phyloP scores from a whole-genome alignment of 2,888 invertebrate species.

The Melanophora roralis region DNA sequence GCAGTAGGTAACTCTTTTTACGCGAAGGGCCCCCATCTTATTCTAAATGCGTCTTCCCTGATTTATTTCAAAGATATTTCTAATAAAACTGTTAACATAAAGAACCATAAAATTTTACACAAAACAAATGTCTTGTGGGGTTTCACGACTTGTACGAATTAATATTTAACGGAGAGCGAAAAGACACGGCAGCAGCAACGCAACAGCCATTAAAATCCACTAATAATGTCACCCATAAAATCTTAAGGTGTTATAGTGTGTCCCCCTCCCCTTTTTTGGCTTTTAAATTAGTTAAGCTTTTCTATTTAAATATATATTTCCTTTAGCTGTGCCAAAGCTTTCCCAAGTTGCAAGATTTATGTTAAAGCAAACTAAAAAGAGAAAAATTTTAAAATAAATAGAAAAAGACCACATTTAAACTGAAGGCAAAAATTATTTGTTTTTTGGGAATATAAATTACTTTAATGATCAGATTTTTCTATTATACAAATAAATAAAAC shows the following conservation, averaged over 20 bases:
- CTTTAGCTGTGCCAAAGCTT: too few relatives aligned
- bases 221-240: constrained; percentile 49
- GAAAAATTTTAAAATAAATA: constrained; percentile 35
- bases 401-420: constrained; percentile 20
- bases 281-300: background rate
- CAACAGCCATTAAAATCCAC: constrained; percentile 18
- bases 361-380: constrained; percentile 35
- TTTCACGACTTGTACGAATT: constrained; percentile 44
- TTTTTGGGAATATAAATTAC: constrained; percentile 32
- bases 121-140: constrained; percentile 47
- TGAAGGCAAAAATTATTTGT: constrained; percentile 6
- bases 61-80: constrained; percentile 8
- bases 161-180: constrained; percentile 20
- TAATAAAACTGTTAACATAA: constrained; percentile 42
- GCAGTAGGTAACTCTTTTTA: too few relatives aligned
- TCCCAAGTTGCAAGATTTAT: constrained; percentile 38
- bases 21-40: background rate
- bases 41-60: background rate
- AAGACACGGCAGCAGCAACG: background rate
- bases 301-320: too few relatives aligned
- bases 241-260: constrained; percentile 19
- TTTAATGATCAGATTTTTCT: constrained; percentile 20
- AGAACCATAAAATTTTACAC: constrained; percentile 29
- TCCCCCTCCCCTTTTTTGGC: background rate
- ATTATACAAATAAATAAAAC: background rate